Base-by-base conservation (phyloP, 2,113 vertebrate genomes). In the Cervus canadensis region DNA sequence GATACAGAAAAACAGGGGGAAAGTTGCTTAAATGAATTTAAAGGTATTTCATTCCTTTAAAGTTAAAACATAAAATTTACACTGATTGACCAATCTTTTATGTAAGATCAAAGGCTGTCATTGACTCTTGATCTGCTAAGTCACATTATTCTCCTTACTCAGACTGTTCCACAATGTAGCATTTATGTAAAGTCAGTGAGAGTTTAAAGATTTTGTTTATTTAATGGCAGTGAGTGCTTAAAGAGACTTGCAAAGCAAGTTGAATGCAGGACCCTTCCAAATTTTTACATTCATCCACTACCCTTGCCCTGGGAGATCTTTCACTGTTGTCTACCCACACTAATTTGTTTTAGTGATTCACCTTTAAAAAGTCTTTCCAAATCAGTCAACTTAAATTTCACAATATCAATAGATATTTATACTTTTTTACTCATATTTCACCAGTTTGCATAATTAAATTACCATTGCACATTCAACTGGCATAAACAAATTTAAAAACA, bases 371-470 rank as follows among this genome's bases (percentile, higher is more conserved):
- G 25, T 81, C 12, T 96, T 90, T 78, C 52, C 48, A 96, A 93
- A 84, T n/a, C 10, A 96, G 57, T 88, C 57, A 96, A 90, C 25
- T 76, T 78, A 91, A 91, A 86, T 89, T 87, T 96, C 54, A 96
- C 60, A 87, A 94, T 93, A 67, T 85, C 50, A 92, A 90, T 15
- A 96, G 62, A 1, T 2, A 26, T 89, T 97, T 78, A 94, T 87
- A 92, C 30, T 45, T 91, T 84, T 89, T 17, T 64, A 93, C 33
- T 97, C 33, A 57, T 74, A 91, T 91, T 97, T 93, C n/a, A 96
- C 89, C 23, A 79, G 25, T 97, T 91, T 93, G 8, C 13, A 89
- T 97, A 97, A 97, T 92, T 96, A 98, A 94, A 94, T 96, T 93
- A 85, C 28, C 97, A 71, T 7, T 86, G 85, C 19, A 97, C 62